A percentile compares a stretch with the other conserved stretches of the same genome.
These are phyloP conservation scores for Terrapene triunguis DNA, from an alignment of 2,113 vertebrate species.

Conservation along the genomic window DNA sequence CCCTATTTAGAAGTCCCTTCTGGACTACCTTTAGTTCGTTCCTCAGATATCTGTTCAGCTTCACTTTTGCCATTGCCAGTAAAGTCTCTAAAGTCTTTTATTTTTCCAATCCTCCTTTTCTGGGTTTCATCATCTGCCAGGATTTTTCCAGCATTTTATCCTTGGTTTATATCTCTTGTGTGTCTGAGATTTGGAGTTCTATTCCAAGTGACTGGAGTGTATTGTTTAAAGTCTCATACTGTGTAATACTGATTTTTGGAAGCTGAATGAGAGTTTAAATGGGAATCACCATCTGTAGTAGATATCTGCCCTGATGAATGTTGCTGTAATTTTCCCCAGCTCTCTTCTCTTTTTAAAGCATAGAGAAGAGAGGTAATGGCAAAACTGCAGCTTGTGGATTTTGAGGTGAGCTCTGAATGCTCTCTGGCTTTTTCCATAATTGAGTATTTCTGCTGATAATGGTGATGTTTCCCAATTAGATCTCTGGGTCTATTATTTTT, in stretches of 20 bases:
- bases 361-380: not conserved
- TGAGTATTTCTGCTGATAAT: not conserved
- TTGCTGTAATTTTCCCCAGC: not conserved
- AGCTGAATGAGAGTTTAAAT: not conserved
- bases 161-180: not conserved
- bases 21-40: too few relatives aligned
- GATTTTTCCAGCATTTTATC: too few relatives aligned
- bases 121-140: too few relatives aligned
- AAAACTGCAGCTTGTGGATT: not conserved
- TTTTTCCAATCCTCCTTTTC: too few relatives aligned
- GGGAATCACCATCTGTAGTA: not conserved
- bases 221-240: not conserved
- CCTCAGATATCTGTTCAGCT: too few relatives aligned
- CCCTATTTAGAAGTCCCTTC: too few relatives aligned
- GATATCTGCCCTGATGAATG: not conserved
- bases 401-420: not conserved
- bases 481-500: not conserved
- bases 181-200: not conserved
- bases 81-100: too few relatives aligned
- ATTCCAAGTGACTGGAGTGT: not conserved
- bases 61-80: too few relatives aligned
- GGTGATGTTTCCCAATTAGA: not conserved
- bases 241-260: not conserved
- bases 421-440: not conserved
- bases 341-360: not conserved